Evolutionary conservation across 2,113 vertebrate genomes (phyloP), one percentile per base, ranked within the genome.

Genomic region (Corydoras sp.): DNA sequence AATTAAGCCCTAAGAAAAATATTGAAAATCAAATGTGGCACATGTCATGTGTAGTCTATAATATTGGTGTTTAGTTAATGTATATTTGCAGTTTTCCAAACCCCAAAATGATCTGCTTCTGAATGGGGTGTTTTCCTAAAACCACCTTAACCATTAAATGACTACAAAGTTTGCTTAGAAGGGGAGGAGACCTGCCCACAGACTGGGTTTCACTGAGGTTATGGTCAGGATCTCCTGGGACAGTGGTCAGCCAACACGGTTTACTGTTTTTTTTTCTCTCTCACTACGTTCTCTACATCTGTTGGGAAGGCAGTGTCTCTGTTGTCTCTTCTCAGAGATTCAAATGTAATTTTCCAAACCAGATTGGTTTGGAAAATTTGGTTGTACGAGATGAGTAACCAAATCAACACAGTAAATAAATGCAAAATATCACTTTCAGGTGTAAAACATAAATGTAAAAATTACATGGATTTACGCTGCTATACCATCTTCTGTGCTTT

Each of bases 121-220:
- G 54, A 75, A 75, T 68, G 48, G 59, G 67, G 54, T 65, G 50
- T 62, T 78, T 70, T 63, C 56, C 18, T 82, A 80, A 83, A 81
- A 83, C 88, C 85, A 87, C 85, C 77, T 76, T 84, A 82, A 87
- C 85, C 87, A 86, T 86, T 79, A 3, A 49, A 85, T 77, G 86
- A 86, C 85, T 75, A 85, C 80, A 78, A 82, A 83, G 83, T 86
- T 85, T 84, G 72, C 80, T 82, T 82, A 86, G 81, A 82, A 72
- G 75, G 58, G 77, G 71, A 85, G 81, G 85, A 87, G 83, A 82
- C 83, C 83, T 79, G 81, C 82, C 84, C 85, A 83, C 86, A 86
- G 86, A 75, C 85, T 88, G 78, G 82, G 80, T 87, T 89, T 89
- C 81, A 82, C 84, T 89, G 88, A 89, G 88, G 87, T 89, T 89